These are phyloP conservation scores for Acomys russatus DNA, from an alignment of 2,797 vertebrate genomes.

Conservation along the genomic window DNA sequence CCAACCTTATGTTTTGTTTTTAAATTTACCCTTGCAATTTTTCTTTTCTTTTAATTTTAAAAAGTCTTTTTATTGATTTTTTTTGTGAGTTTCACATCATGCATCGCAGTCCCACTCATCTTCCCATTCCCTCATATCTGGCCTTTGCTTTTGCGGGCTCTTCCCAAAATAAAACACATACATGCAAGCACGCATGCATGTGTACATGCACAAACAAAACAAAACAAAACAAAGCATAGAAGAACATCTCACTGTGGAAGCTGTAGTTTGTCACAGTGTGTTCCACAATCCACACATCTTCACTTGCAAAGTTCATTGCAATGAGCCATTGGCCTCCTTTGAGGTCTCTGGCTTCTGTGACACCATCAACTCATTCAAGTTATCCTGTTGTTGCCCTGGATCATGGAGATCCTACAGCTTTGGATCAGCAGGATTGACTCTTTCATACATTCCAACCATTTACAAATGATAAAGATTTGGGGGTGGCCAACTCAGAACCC, in stretches of 20 bases:
- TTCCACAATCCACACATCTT: not conserved
- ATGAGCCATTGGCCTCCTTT: no score
- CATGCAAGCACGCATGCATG: not conserved
- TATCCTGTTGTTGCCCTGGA: not conserved
- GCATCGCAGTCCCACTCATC: not conserved
- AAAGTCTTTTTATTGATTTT: not conserved
- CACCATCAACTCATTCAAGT: not conserved
- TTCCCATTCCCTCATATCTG: not conserved
- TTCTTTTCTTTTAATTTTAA: not conserved
- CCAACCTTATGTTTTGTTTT: not conserved
- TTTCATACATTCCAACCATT: not conserved
- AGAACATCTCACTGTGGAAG: not conserved
- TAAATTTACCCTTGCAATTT: not conserved
- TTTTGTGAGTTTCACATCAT: not conserved
- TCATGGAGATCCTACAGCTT: not conserved
- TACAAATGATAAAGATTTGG: not conserved
- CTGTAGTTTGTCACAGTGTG: not conserved
- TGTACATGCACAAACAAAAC: not conserved
- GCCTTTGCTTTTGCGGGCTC: not conserved
- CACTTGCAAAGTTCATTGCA: not conserved
- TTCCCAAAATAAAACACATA: not conserved
- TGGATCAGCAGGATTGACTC: not conserved
- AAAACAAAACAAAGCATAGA: not conserved
- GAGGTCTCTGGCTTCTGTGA: not conserved
- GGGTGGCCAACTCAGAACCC: not conserved